Evolutionary conservation across 1,140 invertebrate genomes (phyloP).

Genomic region (Parapsyche elsis): DNA sequence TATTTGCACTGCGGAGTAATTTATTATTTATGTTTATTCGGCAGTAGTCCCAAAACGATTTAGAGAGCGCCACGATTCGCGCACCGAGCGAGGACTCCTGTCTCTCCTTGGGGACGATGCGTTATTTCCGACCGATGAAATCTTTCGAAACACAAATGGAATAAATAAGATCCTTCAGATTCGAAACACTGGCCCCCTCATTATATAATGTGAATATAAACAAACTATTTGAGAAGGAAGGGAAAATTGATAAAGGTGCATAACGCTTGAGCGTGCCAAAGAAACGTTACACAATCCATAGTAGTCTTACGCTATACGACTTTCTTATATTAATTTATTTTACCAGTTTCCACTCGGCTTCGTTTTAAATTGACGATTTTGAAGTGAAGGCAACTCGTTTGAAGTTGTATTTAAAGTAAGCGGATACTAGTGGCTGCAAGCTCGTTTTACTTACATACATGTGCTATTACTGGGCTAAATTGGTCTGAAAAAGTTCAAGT

Average conservation of each 20-base stretch:
- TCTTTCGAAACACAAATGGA: constrained; percentile 17
- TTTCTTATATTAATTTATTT: too few species aligned
- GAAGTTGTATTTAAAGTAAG: too few species aligned
- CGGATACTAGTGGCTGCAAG: neutral
- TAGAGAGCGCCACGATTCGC: neutral
- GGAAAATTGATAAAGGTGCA: too few species aligned
- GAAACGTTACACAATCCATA: too few species aligned
- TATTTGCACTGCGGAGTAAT: constrained; percentile 30
- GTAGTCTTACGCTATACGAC: too few species aligned
- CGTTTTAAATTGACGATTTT: too few species aligned
- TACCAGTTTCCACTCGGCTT: too few species aligned
- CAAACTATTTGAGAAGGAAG: too few species aligned
- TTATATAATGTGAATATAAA: too few species aligned
- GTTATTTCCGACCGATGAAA: constrained; percentile 24
- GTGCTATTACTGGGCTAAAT: neutral
- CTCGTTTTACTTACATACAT: neutral
- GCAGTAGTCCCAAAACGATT: constrained; percentile 1
- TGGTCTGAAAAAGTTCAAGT: constrained; percentile 21
- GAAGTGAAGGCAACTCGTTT: too few species aligned
- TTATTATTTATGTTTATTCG: constrained; percentile 29
- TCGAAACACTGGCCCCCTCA: too few species aligned
- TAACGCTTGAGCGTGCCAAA: too few species aligned
- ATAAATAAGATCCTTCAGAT: neutral
- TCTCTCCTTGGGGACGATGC: neutral
- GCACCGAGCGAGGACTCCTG: neutral